Base-by-base conservation (phyloP, 1,140 invertebrate species). In the Neodiprion lecontei region DNA sequence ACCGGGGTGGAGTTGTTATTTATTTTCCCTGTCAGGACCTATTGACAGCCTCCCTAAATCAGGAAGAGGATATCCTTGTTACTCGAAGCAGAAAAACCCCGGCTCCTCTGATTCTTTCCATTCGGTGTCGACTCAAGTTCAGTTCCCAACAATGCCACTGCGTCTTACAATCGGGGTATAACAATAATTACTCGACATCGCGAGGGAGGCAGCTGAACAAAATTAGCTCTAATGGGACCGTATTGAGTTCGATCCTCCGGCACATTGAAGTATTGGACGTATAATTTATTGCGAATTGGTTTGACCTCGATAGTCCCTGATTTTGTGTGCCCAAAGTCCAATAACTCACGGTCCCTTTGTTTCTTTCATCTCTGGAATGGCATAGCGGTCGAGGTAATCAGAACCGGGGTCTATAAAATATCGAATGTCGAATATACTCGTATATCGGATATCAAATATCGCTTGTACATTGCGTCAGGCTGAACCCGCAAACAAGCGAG, bases 21-120 rank as follows among this genome's bases (percentile, higher is more conserved):
- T 69, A 75, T 75, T 75, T 66, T 75, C 70, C 70, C 9, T 69
- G 67, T 69, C 67, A 47, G 67, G 40, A 69, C 40, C 67, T 69
- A 69, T 69, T 69, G 67, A 69, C 67, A 69, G 67, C 67, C 11
- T 21, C 67, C 40, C 67, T 69, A 69, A 69, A 69, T 69, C 67
- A 69, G 67, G 67, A 69, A 69, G 67, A 69, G 67, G 67, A 69
- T 69, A 69, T 69, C 67, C 67, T 69, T 47, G 21, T 21, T 69
- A 69, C 21, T 69, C 11, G 12, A 10, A 69, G n/a, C n/a, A 21
- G 12, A 69, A 21, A 69, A 69, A 21, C 5, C 11, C 67, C 17
- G 40, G 12, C 5, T 69, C 67, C 53, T 40, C 28, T 14, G 9
- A 61, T 61, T 8, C 53, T 12, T 61, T 61, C 53, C 53, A 40